Evolutionary conservation across 2,113 vertebrate species (phyloP), one percentile per base, ranked within the genome.

Genomic region (Lipophrys pholis): DNA sequence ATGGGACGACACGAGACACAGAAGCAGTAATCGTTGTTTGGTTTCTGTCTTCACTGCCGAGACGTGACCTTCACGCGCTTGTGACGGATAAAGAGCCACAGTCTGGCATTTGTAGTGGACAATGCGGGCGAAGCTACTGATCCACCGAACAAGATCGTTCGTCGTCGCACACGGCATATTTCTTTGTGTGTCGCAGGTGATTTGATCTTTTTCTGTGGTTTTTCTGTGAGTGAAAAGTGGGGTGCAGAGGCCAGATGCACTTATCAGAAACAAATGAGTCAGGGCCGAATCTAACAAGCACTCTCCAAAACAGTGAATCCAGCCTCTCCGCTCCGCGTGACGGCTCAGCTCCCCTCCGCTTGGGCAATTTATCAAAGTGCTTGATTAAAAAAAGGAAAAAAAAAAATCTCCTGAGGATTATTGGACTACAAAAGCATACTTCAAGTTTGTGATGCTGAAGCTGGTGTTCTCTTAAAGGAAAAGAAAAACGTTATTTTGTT

Each of bases 231-330:
- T 59, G 63, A 75, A 79, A 76, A 59, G 36, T 46, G 80, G 14
- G 63, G 56, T 40, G 60, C 41, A 45, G 41, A 69, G 68, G 51
- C 53, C 53, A 51, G 72, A 76, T 42, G 61, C 65, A 69, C 71
- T 79, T 85, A 75, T 89, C 72, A 76, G 70, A 76, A 83, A 76
- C 72, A 83, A 85, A 85, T 76, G 77, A 88, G 68, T 63, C 63
- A 59, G 72, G 48, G 71, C 61, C 73, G 70, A 58, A 70, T 80
- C 76, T 81, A 86, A 86, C 70, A 82, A 85, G 83, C 68, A 50
- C 55, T 68, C 74, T 80, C 55, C 76, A 81, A 69, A 87, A 73
- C 79, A 42, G 52, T 52, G 78, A 60, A 77, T 58, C 42, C 65
- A 60, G 55, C 42, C 50, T 72, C 64, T 72, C 58, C 78, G 76